Percentiles rank a stretch among this genome's conserved stretches.
These are phyloP conservation scores for Steinernema khuongi DNA, from an alignment of 1,140 invertebrate genomes.

Conservation along the genomic window DNA sequence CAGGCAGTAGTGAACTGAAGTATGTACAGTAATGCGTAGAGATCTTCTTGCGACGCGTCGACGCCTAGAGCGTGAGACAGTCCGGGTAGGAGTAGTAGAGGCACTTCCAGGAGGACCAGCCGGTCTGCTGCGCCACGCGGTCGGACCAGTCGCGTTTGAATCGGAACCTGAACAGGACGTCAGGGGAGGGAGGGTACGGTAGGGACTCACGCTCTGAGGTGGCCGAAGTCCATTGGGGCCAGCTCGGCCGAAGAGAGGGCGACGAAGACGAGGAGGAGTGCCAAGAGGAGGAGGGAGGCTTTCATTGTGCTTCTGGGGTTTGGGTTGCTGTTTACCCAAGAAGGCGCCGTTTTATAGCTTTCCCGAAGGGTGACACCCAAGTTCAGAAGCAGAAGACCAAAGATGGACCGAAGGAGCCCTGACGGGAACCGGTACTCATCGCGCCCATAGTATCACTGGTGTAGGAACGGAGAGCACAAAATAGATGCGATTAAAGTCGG, in stretches of 20 bases:
- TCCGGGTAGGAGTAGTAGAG: not conserved
- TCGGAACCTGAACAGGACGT: not conserved
- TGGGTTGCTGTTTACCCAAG: not conserved
- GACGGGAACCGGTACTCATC: not conserved
- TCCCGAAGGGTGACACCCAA: not conserved
- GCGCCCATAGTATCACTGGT: not conserved
- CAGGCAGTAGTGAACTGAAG: too few relatives aligned
- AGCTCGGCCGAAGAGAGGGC: not conserved
- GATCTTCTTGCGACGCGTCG: not conserved
- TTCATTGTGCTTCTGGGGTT: not conserved
- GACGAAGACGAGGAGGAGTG: not conserved
- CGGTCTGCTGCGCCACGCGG: not conserved
- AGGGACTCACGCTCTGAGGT: conserved; percentile 9
- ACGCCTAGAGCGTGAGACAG: not conserved
- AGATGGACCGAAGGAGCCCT: conserved; percentile 7
- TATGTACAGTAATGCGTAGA: not conserved
- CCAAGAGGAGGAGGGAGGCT: not conserved
- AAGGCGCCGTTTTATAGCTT: not conserved
- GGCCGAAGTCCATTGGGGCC: not conserved
- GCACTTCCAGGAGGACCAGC: not conserved
- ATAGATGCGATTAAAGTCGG: too few relatives aligned
- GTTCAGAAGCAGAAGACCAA: not conserved
- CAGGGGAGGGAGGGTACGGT: not conserved
- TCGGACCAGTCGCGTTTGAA: not conserved
- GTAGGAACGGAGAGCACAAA: not conserved